Conservation (phyloP, 2,113 vertebrate genomes). For the Barbus barbus region DNA sequence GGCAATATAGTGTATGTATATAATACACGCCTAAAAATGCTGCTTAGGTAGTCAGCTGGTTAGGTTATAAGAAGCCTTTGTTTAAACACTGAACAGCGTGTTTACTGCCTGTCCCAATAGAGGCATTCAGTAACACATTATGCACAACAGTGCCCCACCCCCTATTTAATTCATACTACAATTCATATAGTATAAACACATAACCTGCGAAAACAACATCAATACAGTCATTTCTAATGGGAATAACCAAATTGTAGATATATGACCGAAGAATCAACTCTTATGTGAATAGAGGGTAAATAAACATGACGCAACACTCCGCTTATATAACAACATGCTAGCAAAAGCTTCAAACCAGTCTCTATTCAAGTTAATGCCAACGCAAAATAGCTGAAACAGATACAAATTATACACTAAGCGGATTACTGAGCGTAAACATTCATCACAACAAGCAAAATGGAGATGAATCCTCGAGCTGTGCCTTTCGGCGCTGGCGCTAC, state of each 20-base stretch:
- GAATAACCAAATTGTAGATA: not conserved
- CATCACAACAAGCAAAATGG: not conserved
- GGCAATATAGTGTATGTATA: no score
- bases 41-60: not conserved
- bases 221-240: not conserved
- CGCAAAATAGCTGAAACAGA: no score
- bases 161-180: slow-evolving; percentile 6
- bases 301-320: slow-evolving; percentile 45
- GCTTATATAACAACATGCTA: not conserved
- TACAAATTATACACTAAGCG: not conserved
- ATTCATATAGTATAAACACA: not conserved
- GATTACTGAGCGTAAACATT: not conserved
- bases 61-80: not conserved
- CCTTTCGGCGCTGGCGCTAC: not conserved
- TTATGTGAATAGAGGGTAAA: not conserved
- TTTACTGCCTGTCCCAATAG: not conserved
- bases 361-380: not conserved
- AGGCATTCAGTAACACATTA: not conserved
- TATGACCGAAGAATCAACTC: not conserved
- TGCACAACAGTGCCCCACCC: slow-evolving; percentile 27
- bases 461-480: not conserved
- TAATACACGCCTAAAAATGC: not conserved
- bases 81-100: not conserved
- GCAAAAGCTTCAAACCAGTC: not conserved
- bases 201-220: not conserved